Conservation (phyloP, 2,797 vertebrate species). For the Ispidina picta region DNA sequence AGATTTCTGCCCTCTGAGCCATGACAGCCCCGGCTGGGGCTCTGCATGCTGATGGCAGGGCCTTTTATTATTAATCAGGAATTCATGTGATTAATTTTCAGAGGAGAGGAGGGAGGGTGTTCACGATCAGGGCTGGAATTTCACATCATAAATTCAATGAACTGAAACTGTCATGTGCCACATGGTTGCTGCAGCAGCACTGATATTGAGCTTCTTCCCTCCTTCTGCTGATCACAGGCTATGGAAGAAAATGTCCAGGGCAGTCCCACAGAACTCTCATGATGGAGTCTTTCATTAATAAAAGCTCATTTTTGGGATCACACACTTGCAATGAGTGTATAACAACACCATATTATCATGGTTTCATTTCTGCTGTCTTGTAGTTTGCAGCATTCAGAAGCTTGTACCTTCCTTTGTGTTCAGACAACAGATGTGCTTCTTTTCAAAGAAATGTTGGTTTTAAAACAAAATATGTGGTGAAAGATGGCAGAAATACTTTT, state of each 20-base stretch:
- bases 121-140: slow-evolving; percentile 71
- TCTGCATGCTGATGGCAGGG: slow-evolving; percentile 79
- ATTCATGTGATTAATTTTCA: slow-evolving; percentile 81
- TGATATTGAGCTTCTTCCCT: neutral
- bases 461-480: neutral
- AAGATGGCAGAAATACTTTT: neutral
- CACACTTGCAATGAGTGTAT: neutral
- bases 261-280: neutral
- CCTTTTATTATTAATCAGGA: slow-evolving; percentile 80
- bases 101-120: slow-evolving; percentile 58
- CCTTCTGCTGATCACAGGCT: neutral
- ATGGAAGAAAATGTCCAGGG: neutral
- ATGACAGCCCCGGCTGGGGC: slow-evolving; percentile 77
- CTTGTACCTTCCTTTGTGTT: neutral
- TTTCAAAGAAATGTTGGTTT: neutral
- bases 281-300: neutral
- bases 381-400: neutral
- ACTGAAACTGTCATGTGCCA: slow-evolving; percentile 56
- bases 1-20: slow-evolving; percentile 85
- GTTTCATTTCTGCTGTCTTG: neutral
- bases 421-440: neutral
- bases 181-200: neutral
- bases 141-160: slow-evolving; percentile 75
- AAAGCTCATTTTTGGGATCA: neutral
- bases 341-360: neutral